phyloP scores from a whole-genome alignment of 2,113 vertebrate species.

The Zosterops pallidus region DNA sequence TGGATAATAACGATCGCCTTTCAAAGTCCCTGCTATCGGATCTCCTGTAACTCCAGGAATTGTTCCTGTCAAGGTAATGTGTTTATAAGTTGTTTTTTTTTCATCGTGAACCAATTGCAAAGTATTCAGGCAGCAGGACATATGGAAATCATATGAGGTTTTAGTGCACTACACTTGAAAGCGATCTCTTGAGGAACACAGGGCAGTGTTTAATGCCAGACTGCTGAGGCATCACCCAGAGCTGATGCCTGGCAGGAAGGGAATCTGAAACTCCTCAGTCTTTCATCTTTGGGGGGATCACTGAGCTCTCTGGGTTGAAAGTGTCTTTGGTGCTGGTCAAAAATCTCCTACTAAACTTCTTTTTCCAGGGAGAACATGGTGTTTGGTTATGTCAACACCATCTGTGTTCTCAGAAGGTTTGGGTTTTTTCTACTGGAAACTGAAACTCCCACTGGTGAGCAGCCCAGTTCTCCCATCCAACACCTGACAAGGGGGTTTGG shows the following conservation, averaged over 20 bases:
- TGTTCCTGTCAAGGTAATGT: conserved; percentile 44
- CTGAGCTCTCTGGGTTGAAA: not conserved
- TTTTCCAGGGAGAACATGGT: not conserved
- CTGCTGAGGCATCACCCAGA: not conserved
- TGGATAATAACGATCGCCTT: not conserved
- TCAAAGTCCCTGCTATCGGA: not conserved
- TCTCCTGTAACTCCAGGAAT: not conserved
- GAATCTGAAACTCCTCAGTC: not conserved
- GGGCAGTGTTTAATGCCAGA: not conserved
- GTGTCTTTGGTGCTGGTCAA: not conserved
- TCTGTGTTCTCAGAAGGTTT: not conserved
- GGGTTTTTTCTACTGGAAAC: not conserved
- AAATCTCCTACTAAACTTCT: not conserved
- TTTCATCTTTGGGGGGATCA: not conserved
- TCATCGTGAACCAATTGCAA: not conserved
- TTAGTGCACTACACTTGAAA: conserved; percentile 18
- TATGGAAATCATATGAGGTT: conserved; percentile 49
- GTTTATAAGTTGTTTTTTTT: not conserved
- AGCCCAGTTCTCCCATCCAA: not conserved
- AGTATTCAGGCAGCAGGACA: conserved; percentile 27
- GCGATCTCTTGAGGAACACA: not conserved
- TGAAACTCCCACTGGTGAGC: not conserved
- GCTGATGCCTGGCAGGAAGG: not conserved
- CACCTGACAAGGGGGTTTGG: not conserved
- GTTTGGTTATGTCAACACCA: not conserved